phyloP scores from a whole-genome alignment of 53 echinoderm and acorn worm species.

The Hippasteria phrygiana region DNA sequence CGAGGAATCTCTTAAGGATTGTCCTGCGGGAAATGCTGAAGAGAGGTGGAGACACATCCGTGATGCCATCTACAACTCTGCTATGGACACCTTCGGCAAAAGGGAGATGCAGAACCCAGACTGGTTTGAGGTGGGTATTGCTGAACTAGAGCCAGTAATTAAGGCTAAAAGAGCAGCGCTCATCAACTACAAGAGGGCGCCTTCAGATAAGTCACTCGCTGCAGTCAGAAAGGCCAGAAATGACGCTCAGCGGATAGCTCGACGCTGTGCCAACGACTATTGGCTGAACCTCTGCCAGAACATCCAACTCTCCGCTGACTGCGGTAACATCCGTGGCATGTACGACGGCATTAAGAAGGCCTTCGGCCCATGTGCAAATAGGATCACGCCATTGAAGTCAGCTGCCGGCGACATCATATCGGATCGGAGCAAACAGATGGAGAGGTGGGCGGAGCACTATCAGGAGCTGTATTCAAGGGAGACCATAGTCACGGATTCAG shows the following conservation, averaged over 20 bases:
- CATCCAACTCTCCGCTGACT: slow-evolving; percentile 34
- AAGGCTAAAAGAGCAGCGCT: slow-evolving; percentile 22
- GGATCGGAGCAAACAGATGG: slow-evolving; percentile 38
- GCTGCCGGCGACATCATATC: slow-evolving; percentile 26
- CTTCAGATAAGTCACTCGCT: neutral
- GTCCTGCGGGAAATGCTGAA: neutral
- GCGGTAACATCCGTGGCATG: slow-evolving; percentile 40
- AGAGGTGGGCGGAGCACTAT: slow-evolving; percentile 52
- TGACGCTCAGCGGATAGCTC: slow-evolving; percentile 19
- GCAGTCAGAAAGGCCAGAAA: slow-evolving; percentile 20
- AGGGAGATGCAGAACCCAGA: slow-evolving; percentile 25
- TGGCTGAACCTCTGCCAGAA: slow-evolving; percentile 43
- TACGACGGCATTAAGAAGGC: slow-evolving; percentile 58
- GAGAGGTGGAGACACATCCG: slow-evolving; percentile 45
- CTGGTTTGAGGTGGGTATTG: neutral
- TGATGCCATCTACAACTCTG: slow-evolving; percentile 18
- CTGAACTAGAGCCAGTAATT: neutral
- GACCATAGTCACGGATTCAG: neutral
- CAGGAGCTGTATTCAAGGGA: slow-evolving; percentile 28
- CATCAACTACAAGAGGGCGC: neutral
- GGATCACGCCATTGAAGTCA: slow-evolving; percentile 29
- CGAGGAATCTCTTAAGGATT: slow-evolving; percentile 29
- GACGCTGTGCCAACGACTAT: slow-evolving; percentile 56
- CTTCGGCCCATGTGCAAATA: slow-evolving; percentile 24
- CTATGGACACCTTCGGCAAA: slow-evolving; percentile 36